phyloP scores from a whole-genome alignment of 2,888 invertebrate genomes.

The Cyaniris semiargus region DNA sequence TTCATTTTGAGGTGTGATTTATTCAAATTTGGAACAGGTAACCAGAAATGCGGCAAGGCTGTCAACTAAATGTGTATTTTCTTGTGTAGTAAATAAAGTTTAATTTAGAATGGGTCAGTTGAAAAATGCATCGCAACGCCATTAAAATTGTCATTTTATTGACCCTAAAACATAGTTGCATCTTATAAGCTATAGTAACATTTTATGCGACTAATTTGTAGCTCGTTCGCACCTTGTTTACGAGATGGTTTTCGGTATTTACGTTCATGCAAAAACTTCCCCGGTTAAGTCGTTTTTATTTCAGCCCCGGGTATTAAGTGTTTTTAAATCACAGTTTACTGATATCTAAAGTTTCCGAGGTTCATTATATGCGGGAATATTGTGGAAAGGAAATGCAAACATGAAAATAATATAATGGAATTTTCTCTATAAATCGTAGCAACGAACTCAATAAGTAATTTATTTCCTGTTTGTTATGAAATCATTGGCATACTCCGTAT shows the following conservation, averaged over 20 bases:
- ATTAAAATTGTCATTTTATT: too few relatives aligned
- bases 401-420: slow-evolving; percentile 1
- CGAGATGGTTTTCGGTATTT: slow-evolving; percentile 1
- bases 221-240: slow-evolving; percentile 1
- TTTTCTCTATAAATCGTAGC: background rate
- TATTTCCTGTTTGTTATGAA: background rate
- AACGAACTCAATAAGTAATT: background rate
- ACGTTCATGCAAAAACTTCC: background rate
- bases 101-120: too few relatives aligned
- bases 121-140: too few relatives aligned
- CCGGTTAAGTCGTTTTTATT: slow-evolving; percentile 11
- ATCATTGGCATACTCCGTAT: background rate
- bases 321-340: slow-evolving; percentile 4
- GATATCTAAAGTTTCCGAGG: slow-evolving; percentile 7
- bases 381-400: slow-evolving; percentile 7
- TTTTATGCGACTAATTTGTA: background rate
- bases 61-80: too few relatives aligned
- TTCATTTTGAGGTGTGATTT: too few relatives aligned
- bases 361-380: background rate
- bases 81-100: too few relatives aligned
- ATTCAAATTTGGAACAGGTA: too few relatives aligned
- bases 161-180: too few relatives aligned
- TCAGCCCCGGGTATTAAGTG: background rate
- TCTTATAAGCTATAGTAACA: too few relatives aligned
- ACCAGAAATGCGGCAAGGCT: too few relatives aligned